These are phyloP conservation scores for Lagenorhynchus albirostris DNA, from an alignment of 2,113 vertebrate genomes.

Conservation along the genomic window DNA sequence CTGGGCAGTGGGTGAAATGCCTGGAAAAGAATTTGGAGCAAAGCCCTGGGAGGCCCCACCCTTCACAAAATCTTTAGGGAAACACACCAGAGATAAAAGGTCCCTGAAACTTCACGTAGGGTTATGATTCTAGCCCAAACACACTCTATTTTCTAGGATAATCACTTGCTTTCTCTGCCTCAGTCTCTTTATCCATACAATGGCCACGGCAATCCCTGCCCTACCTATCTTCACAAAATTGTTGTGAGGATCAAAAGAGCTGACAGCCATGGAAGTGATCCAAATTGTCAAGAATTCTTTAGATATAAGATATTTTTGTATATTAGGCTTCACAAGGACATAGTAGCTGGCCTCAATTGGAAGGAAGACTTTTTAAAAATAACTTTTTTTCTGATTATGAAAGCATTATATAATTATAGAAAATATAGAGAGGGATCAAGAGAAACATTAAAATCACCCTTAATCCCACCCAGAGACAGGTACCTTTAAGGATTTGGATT, in stretches of 20 bases:
- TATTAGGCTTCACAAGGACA: slow-evolving; percentile 27
- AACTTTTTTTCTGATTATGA: neutral
- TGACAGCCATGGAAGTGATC: neutral
- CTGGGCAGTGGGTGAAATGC: neutral
- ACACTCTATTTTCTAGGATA: neutral
- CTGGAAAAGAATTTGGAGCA: neutral
- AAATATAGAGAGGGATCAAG: neutral
- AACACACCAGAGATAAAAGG: neutral
- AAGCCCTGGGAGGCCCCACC: neutral
- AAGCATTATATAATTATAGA: slow-evolving; percentile 21
- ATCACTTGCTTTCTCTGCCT: neutral
- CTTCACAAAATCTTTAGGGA: neutral
- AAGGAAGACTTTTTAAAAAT: neutral
- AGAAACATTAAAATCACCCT: neutral
- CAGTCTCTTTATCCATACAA: neutral
- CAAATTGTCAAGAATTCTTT: neutral
- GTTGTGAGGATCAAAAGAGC: neutral
- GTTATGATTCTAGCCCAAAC: neutral
- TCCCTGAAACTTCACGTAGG: neutral
- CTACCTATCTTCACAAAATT: neutral
- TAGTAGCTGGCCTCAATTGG: neutral
- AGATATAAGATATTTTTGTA: neutral
- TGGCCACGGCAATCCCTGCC: neutral
- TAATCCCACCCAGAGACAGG: neutral
- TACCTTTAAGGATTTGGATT: neutral